Percentiles rank a stretch among this genome's conserved stretches.
Evolutionary conservation across 1,140 invertebrate genomes (phyloP).

Genomic region (Hormaphis cornu): DNA sequence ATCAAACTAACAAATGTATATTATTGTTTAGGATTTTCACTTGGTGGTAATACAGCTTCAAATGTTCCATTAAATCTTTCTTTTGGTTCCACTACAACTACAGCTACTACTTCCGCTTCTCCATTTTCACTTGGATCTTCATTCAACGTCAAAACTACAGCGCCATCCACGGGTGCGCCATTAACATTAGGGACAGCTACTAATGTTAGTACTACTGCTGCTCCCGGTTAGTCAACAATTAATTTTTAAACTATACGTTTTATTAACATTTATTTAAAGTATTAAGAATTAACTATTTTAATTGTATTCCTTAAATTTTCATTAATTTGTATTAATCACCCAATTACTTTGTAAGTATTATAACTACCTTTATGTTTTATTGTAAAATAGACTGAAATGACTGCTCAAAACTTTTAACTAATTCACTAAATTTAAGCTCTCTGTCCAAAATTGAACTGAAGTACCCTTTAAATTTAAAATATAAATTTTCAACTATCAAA

Average conservation of each 20-base stretch:
- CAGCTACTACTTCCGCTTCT: neutral
- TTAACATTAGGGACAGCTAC: slow-evolving; percentile 6
- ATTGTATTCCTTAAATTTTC: too few relatives aligned
- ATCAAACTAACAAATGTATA: neutral
- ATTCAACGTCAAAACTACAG: neutral
- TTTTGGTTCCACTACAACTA: neutral
- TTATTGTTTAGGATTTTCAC: neutral
- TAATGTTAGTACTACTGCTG: neutral
- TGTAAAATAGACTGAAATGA: too few relatives aligned
- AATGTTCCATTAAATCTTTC: slow-evolving; percentile 24
- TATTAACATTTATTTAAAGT: too few relatives aligned
- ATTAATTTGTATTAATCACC: too few relatives aligned
- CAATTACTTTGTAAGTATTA: too few relatives aligned
- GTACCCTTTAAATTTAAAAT: too few relatives aligned
- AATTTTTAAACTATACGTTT: neutral
- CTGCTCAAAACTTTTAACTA: too few relatives aligned
- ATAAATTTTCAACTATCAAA: too few relatives aligned
- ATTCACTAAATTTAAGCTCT: too few relatives aligned
- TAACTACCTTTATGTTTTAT: too few relatives aligned
- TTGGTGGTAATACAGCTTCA: neutral
- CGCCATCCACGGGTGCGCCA: neutral
- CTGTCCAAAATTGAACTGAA: too few relatives aligned
- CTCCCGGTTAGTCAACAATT: neutral
- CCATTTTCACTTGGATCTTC: slow-evolving; percentile 16
- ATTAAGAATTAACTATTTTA: too few relatives aligned